phyloP scores from a whole-genome alignment of 2,113 vertebrate species.

The Setophaga petechia region DNA sequence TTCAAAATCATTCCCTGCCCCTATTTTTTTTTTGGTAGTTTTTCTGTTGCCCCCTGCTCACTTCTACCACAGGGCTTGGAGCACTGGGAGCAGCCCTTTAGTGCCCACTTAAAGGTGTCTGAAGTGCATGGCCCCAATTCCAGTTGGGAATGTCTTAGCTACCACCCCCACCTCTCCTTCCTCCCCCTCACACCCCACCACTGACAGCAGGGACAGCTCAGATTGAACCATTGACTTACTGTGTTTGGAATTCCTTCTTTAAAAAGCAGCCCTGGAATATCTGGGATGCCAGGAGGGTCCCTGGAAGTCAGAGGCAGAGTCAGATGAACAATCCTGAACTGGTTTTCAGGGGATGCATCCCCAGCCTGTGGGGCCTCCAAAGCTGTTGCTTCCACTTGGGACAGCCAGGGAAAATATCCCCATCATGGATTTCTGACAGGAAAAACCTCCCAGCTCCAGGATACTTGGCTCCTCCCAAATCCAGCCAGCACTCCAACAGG shows the following conservation, averaged over 20 bases:
- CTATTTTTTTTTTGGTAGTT: too few relatives aligned
- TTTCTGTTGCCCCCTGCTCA: neutral
- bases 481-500: too few relatives aligned
- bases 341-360: neutral
- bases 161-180: neutral
- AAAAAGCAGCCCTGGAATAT: neutral
- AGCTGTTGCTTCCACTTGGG: neutral
- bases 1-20: neutral
- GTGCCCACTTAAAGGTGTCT: neutral
- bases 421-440: too few relatives aligned
- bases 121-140: neutral
- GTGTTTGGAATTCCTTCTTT: neutral
- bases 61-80: neutral
- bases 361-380: neutral
- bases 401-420: too few relatives aligned
- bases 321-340: neutral
- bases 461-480: too few relatives aligned
- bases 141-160: neutral
- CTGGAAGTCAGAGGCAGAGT: neutral
- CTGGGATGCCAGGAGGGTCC: neutral
- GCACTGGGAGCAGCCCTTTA: neutral
- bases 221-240: too few relatives aligned
- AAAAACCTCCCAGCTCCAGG: too few relatives aligned
- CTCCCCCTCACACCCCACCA: too few relatives aligned
- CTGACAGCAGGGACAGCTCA: neutral